Percentiles rank a stretch among this genome's conserved stretches.
Conservation (phyloP, 2,797 vertebrate species). For the Tauraco hartlaubi region DNA sequence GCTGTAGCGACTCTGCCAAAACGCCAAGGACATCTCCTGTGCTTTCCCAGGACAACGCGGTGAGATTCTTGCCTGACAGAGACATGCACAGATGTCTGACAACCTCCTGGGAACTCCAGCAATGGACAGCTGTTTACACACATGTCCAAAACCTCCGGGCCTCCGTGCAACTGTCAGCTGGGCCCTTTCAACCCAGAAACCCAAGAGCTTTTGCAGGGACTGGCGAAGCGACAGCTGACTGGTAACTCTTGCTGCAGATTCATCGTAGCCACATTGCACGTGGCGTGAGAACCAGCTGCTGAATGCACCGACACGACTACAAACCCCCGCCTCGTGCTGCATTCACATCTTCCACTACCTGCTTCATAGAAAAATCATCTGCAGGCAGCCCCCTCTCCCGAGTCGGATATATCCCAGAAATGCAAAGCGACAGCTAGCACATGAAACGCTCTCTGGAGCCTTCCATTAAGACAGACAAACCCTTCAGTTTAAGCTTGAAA, state of each 20-base stretch:
- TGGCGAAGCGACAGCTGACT: neutral
- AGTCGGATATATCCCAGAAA: neutral
- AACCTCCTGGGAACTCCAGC: neutral
- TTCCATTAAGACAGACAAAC: conserved; percentile 15
- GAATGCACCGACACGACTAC: accelerated
- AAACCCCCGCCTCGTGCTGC: neutral
- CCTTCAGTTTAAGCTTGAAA: conserved; percentile 6
- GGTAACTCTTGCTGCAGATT: neutral
- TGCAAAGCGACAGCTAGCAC: conserved; percentile 31
- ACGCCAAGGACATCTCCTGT: conserved; percentile 45
- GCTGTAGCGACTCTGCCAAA: conserved; percentile 40
- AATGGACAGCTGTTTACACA: neutral
- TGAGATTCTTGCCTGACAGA: neutral
- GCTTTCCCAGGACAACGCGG: neutral
- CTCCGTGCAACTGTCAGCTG: neutral
- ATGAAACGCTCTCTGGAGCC: neutral
- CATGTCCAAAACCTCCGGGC: neutral
- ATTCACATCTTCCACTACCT: neutral
- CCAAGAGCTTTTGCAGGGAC: neutral
- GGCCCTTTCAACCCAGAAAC: neutral
- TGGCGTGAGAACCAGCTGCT: neutral
- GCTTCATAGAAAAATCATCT: neutral
- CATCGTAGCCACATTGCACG: accelerated
- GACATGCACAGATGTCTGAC: neutral
- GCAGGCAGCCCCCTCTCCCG: neutral